Evolutionary conservation across 2,797 vertebrate species (phyloP), one percentile per base, ranked within the genome.

Genomic region (Hippoglossus hippoglossus): DNA sequence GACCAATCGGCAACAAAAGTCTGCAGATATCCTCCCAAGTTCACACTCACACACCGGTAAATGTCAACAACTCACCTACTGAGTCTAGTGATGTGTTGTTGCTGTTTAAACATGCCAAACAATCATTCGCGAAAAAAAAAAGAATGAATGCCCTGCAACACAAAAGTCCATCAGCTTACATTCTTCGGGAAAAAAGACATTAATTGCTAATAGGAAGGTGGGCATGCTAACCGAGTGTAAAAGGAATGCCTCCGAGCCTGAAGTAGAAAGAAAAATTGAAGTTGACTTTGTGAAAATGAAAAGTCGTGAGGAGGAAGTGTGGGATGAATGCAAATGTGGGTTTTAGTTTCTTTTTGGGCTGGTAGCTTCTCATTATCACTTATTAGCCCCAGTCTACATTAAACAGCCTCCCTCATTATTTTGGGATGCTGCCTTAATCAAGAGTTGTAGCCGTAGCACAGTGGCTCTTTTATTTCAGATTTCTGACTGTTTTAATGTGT

Each of bases 321-420:
- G 54, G 50, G 36, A 36, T 24, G 10, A 8, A 68, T 69, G 57
- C 61, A 78, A 81, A 71, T 72, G 22, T 34, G 2, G 0, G 41
- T 66, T 6, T 56, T 54, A 28, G 44, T 63, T 61, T 16, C 39
- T 34, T 57, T 49, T 36, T 15, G 55, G 49, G 36, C 39, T 63
- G 41, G 55, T 67, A 53, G 58, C 25, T 31, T 67, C 69, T 85
- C 65, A 86, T 87, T 81, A 82, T 50, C 50, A 58, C 73, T 74
- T 65, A 82, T 89, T 84, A 87, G 68, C 81, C 62, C 50, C 39
- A 19, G 71, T 66, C 64, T 71, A 62, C 74, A 80, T 79, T 68
- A 67, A 82, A 82, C 71, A 71, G 63, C 58, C 53, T 53, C 4
- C 61, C 67, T 80, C 63, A 79, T 83, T 84, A 89, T 80, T 81